Evolutionary conservation across 2,888 invertebrate genomes (phyloP).

Genomic region (Hydrotaea cyrtoneurina): DNA sequence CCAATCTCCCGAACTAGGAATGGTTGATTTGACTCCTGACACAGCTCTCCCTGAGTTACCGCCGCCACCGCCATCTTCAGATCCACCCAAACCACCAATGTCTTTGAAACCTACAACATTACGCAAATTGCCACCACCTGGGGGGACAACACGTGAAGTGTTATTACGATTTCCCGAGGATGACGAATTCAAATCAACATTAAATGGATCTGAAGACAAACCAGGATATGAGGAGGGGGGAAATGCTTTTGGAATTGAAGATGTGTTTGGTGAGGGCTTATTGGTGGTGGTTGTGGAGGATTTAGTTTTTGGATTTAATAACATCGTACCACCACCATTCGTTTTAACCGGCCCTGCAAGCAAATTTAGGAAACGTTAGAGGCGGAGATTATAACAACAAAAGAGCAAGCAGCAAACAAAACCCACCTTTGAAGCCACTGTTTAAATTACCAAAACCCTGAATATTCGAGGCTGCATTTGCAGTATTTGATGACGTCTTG

Average conservation of each 20-base stretch:
- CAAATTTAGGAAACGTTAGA: constrained; percentile 21
- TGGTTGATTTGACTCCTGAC: background rate
- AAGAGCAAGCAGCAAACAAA: constrained; percentile 2
- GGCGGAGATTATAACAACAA: constrained; percentile 1
- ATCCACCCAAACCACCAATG: constrained; percentile 55
- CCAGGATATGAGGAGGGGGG: constrained; percentile 75
- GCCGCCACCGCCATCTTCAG: constrained; percentile 28
- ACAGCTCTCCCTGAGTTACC: constrained; percentile 41
- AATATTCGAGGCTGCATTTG: constrained; percentile 36
- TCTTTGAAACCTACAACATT: constrained; percentile 75
- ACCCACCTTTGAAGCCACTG: constrained; percentile 67
- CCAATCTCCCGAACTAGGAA: constrained; percentile 31
- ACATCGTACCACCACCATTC: constrained; percentile 74
- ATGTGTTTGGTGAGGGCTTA: constrained; percentile 26
- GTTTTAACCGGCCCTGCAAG: constrained; percentile 71
- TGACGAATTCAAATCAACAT: constrained; percentile 11
- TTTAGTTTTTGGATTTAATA: constrained; percentile 71
- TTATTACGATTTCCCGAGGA: background rate
- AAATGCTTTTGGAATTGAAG: constrained; percentile 66
- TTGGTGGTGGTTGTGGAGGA: constrained; percentile 39
- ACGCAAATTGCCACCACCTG: constrained; percentile 67
- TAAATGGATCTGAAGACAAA: constrained; percentile 69
- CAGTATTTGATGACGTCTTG: constrained; percentile 32
- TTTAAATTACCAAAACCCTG: constrained; percentile 57
- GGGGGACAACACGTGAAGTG: constrained; percentile 3